Base-by-base conservation (phyloP, 2,113 vertebrate species). In the Rhinogobius similis region DNA sequence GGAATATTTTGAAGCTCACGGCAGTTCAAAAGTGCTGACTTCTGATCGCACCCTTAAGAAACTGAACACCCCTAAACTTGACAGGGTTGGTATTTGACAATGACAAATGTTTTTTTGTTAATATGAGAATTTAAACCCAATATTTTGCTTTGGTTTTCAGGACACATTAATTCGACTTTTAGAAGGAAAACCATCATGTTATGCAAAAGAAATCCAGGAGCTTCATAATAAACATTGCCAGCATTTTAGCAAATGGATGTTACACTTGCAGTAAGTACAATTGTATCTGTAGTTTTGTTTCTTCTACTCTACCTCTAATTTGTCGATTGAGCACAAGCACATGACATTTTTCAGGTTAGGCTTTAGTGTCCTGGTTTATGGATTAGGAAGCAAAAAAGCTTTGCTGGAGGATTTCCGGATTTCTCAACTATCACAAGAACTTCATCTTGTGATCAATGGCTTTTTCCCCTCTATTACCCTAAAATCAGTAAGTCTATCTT, bases 1-100 rank as follows among this genome's bases (percentile, higher is more conserved):
- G 82, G 95, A 98, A 58, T 99, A 99, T 81, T 99, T 99, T 75
- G 97, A 99, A 86, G 98, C 98, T 75, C 97, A 99, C 16, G 95
- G 96, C 85, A 97, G 93, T 90, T 97, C 96, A 20, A 99, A 97
- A 86, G 96, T 98, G 36, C 80, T 96, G 77, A 99, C 97, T 0
- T 99, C 97, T 0, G 96, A 99, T 73, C 93, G 95, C 83, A 99
- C 97, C 0, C 91, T 99, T 2, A 94, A 97, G 89, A 97, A 95
- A 70, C 74, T 99, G 38, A 92, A 83, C 80, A 95, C 90, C 20
- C 93, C 94, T 43, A 95, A 94, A 82, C 62, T 99, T 50, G 93
- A 95, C 89, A 94, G 96, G 95, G 98, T 99, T 82, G 10, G 68
- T 89, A 26, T 12, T 23, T 4, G 3, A 44, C 27, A 23, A 2